Conservation (phyloP, 92 coral and sea anemone genomes). For the Bergia sp. region DNA sequence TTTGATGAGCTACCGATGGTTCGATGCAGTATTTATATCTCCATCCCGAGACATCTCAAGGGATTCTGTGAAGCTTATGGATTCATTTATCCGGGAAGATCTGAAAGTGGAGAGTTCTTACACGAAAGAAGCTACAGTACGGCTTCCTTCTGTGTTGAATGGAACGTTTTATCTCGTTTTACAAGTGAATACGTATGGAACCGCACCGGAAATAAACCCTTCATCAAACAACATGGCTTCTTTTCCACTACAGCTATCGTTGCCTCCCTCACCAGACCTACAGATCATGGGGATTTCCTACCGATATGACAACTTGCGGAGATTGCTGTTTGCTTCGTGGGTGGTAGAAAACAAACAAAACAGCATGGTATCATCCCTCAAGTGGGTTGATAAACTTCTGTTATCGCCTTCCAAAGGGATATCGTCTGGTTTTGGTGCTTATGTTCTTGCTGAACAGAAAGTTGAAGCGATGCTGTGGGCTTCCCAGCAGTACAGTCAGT, state of each 20-base stretch:
- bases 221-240: slow-evolving; percentile 53
- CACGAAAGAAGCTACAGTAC: slow-evolving; percentile 45
- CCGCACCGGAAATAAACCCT: slow-evolving; percentile 48
- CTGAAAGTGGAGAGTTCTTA: slow-evolving; percentile 52
- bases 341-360: slow-evolving; percentile 54
- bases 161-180: slow-evolving; percentile 60
- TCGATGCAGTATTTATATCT: slow-evolving; percentile 60
- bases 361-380: slow-evolving; percentile 51
- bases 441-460: slow-evolving; percentile 40
- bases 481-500: slow-evolving; percentile 61
- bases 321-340: slow-evolving; percentile 66
- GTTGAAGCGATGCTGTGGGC: slow-evolving; percentile 57
- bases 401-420: slow-evolving; percentile 50
- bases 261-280: slow-evolving; percentile 65
- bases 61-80: slow-evolving; percentile 47
- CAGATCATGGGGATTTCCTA: slow-evolving; percentile 49
- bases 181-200: slow-evolving; percentile 51
- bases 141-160: slow-evolving; percentile 45
- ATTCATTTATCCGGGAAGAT: slow-evolving; percentile 9
- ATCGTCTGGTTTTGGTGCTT: slow-evolving; percentile 42
- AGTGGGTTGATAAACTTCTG: slow-evolving; percentile 65
- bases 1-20: slow-evolving; percentile 53
- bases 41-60: slow-evolving; percentile 30
- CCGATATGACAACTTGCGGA: slow-evolving; percentile 40
- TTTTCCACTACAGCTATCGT: slow-evolving; percentile 13